Percentiles rank a stretch among this genome's conserved stretches.
Conservation (phyloP, 92 coral and sea anemone species). For the Porites evermanni region DNA sequence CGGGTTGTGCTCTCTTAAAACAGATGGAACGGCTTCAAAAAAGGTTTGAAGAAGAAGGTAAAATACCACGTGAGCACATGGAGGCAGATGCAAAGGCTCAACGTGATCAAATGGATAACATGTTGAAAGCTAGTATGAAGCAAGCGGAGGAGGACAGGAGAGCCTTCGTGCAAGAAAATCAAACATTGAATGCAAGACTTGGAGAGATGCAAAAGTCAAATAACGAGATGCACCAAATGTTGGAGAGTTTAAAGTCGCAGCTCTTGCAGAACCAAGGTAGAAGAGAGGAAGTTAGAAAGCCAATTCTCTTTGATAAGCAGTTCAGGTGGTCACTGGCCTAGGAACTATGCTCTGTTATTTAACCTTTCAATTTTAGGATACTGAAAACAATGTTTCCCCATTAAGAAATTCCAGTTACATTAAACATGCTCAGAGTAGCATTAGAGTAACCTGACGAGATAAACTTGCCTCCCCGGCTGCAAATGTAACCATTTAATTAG, state of each 20-base stretch:
- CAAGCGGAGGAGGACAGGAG: constrained; percentile 46
- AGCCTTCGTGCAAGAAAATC: constrained; percentile 35
- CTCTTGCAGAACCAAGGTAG: constrained; percentile 8
- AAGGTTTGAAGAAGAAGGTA: constrained; percentile 55
- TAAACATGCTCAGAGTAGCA: no score
- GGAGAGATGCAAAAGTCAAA: constrained; percentile 19
- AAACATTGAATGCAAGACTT: constrained; percentile 10
- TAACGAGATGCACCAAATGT: constrained; percentile 6
- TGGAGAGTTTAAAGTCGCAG: constrained; percentile 5
- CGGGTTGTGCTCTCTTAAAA: neutral
- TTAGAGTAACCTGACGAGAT: no score
- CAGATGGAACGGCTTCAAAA: constrained; percentile 52
- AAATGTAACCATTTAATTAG: no score
- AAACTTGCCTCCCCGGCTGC: no score
- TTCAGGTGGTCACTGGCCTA: constrained; percentile 7
- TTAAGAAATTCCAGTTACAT: no score
- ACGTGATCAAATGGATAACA: constrained; percentile 66
- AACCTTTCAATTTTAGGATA: neutral
- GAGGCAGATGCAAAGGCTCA: constrained; percentile 50
- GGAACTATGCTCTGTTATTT: constrained; percentile 19
- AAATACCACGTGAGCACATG: constrained; percentile 50
- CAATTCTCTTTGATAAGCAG: constrained; percentile 28
- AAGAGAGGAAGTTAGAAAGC: constrained; percentile 15
- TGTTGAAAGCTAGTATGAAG: constrained; percentile 63
- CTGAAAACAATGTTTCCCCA: no score